Base-by-base conservation (phyloP, 1,140 invertebrate species). In the Lordiphosa collinella region DNA sequence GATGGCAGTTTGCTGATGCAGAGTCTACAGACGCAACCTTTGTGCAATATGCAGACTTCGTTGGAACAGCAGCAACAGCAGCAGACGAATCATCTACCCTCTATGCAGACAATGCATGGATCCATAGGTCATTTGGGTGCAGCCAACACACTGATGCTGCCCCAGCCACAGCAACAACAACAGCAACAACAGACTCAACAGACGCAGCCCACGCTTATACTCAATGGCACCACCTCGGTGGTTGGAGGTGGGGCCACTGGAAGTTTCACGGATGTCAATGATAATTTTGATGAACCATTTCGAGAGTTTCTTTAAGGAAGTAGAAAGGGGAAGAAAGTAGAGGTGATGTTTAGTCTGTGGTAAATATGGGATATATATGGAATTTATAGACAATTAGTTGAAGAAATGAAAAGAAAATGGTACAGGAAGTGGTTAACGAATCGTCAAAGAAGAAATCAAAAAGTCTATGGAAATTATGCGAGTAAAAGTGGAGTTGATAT, bases 251-350 rank as follows among this genome's bases (percentile, higher is more conserved):
- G 64, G n/a, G n/a, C n/a, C 13, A 57, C 37, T 6, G 16, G 37
- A 10, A 66, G 18, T 32, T 87, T 85, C 34, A 37, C 59, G 3
- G 86, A 87, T 79, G 63, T 86, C 29, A 87, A 78, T 53, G 86
- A 88, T 57, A 88, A 86, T 56, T 88, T 86, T 34, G 86, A 88
- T 59, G 86, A 88, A 34, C 86, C 86, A 4, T 88, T 88, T 46
- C 76, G 86, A 41, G 86, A 88, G 52, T 88, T 87, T 50, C 60
- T 88, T 10, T 80, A 80, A 76, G 58, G 5, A 14, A 31, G n/a
- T n/a, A n/a, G n/a, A 10, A 7, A 29, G 3, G 3, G 36, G 9
- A 14, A 22, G 18, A 11, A 14, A 22, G 18, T 18, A 34, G 4
- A 13, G 8, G 14, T 32, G 13, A 3, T 29, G 40, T 34, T 11